A percentile compares a stretch with the other conserved stretches of the same genome.
Conservation (phyloP, 1,140 invertebrate species). For the Melanaphis sacchari region DNA sequence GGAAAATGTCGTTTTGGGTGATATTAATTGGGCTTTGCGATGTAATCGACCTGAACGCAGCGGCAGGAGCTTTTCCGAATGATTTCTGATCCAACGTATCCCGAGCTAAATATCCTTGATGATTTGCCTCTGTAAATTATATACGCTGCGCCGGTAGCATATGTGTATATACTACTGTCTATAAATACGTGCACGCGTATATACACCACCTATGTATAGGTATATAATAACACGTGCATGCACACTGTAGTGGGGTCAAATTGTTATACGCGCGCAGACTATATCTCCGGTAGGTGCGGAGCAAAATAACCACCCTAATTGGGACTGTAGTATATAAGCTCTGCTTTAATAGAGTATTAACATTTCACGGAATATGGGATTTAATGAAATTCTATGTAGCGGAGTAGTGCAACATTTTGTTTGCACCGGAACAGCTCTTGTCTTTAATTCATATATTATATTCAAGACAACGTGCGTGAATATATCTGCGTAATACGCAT, state of each 20-base stretch:
- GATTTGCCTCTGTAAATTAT: slow-evolving; percentile 17
- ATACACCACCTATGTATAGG: neutral
- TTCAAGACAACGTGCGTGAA: neutral
- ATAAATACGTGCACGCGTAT: neutral
- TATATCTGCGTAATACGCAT: neutral
- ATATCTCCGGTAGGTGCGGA: neutral
- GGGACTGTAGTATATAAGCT: neutral
- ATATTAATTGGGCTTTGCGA: slow-evolving; percentile 11
- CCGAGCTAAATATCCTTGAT: neutral
- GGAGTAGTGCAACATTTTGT: neutral
- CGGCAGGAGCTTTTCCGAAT: neutral
- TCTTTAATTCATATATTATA: neutral
- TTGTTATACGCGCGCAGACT: neutral
- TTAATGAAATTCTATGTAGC: neutral
- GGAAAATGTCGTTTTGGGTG: neutral
- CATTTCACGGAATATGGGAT: neutral
- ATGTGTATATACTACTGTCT: neutral
- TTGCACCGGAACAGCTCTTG: neutral
- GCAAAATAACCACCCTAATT: neutral
- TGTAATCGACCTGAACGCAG: slow-evolving; percentile 11
- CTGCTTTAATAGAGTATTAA: slow-evolving; percentile 27
- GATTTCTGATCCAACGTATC: slow-evolving; percentile 13
- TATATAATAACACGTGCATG: neutral
- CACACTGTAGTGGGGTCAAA: neutral
- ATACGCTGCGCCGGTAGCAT: neutral